Conservation (phyloP, 2,797 vertebrate species). For the Epinephelus coioides region DNA sequence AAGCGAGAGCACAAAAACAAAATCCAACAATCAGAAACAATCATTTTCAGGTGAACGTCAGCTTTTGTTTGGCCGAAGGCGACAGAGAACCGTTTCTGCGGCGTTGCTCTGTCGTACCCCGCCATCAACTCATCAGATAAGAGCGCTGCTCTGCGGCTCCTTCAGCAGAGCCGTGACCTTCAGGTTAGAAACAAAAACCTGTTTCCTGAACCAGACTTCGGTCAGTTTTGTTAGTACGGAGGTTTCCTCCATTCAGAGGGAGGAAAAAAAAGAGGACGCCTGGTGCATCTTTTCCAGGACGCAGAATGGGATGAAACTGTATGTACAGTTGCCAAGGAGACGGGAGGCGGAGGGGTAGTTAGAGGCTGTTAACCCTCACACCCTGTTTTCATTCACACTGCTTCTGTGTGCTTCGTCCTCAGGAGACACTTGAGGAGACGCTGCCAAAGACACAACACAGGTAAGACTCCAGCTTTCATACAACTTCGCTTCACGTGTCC, state of each 20-base stretch:
- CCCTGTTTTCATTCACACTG: slow-evolving; percentile 40
- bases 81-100: slow-evolving; percentile 4
- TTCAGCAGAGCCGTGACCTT: slow-evolving; percentile 72
- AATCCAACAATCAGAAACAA: background rate
- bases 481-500: background rate
- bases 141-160: slow-evolving; percentile 61
- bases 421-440: slow-evolving; percentile 51
- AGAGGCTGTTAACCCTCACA: slow-evolving; percentile 48
- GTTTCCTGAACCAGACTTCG: slow-evolving; percentile 9
- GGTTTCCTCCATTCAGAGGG: slow-evolving; percentile 11
- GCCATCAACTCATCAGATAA: slow-evolving; percentile 62
- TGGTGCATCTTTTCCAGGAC: slow-evolving; percentile 49
- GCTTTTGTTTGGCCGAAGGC: background rate
- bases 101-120: background rate
- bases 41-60: slow-evolving; percentile 6
- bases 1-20: background rate
- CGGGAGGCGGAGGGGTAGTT: slow-evolving; percentile 35
- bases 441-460: slow-evolving; percentile 38
- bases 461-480: slow-evolving; percentile 45
- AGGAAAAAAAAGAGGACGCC: background rate
- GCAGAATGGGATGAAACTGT: slow-evolving; percentile 62
- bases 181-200: slow-evolving; percentile 56
- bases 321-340: slow-evolving; percentile 76
- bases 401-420: slow-evolving; percentile 42
- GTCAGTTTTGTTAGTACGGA: slow-evolving; percentile 1